Evolutionary conservation across 2,797 vertebrate species (phyloP).

Genomic region (Lacerta bilineata): DNA sequence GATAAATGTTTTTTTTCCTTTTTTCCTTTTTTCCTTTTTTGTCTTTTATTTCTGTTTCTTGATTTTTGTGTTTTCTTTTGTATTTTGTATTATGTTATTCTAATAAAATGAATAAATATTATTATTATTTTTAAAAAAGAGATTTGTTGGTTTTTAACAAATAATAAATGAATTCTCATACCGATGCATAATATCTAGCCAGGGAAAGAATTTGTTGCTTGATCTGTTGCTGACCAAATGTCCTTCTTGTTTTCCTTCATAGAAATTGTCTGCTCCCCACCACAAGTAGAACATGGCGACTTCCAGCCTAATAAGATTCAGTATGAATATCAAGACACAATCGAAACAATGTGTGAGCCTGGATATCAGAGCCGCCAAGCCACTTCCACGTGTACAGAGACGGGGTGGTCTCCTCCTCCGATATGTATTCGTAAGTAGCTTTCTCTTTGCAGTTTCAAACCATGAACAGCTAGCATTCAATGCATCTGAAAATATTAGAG

Average conservation of each 20-base stretch:
- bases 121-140: too few species aligned
- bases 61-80: too few species aligned
- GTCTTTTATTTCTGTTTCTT: too few species aligned
- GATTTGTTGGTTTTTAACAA: too few species aligned
- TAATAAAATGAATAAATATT: too few species aligned
- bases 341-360: conserved; percentile 37
- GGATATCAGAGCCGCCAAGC: conserved; percentile 28
- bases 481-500: neutral
- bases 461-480: neutral
- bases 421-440: conserved; percentile 73
- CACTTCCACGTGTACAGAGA: conserved; percentile 56
- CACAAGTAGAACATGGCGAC: conserved; percentile 62
- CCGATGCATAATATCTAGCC: neutral
- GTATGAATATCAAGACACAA: conserved; percentile 23
- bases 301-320: conserved; percentile 21
- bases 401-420: conserved; percentile 72
- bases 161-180: neutral
- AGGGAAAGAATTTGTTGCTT: neutral
- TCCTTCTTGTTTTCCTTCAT: conserved; percentile 28
- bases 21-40: too few species aligned
- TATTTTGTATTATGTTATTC: too few species aligned
- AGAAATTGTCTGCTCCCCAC: conserved; percentile 71
- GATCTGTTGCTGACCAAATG: neutral
- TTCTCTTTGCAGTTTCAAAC: neutral
- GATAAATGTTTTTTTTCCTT: too few species aligned